Evolutionary conservation across 2,888 invertebrate species (phyloP).

Genomic region (Mycalesis mineus): DNA sequence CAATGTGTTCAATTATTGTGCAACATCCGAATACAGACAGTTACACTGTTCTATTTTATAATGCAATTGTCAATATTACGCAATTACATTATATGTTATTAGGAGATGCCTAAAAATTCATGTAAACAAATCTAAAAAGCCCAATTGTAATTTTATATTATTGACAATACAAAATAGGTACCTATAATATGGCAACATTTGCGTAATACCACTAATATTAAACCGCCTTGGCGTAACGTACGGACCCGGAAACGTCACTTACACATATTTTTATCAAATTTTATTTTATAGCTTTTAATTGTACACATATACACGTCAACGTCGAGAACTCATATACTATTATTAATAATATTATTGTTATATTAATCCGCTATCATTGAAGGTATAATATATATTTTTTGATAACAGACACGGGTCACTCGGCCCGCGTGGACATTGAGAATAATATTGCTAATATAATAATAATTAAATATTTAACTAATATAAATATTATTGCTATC

Average conservation of each 20-base stretch:
- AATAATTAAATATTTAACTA: not conserved
- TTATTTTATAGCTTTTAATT: slow-evolving; percentile 52
- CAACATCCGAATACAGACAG: too few relatives aligned
- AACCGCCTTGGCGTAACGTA: slow-evolving; percentile 23
- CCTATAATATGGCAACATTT: slow-evolving; percentile 11
- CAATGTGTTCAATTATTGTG: too few relatives aligned
- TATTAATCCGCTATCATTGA: slow-evolving; percentile 54
- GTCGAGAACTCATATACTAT: slow-evolving; percentile 49
- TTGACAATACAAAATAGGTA: not conserved
- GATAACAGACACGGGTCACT: slow-evolving; percentile 61
- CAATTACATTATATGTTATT: not conserved
- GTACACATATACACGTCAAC: slow-evolving; percentile 68
- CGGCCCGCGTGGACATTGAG: slow-evolving; percentile 51
- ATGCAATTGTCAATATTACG: not conserved
- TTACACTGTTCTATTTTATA: too few relatives aligned
- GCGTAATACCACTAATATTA: not conserved
- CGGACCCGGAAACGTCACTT: slow-evolving; percentile 41
- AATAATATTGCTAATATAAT: not conserved
- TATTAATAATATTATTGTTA: not conserved
- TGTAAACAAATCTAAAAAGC: not conserved
- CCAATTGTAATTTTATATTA: not conserved
- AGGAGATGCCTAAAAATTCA: not conserved
- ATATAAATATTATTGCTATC: slow-evolving; percentile 4
- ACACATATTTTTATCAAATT: slow-evolving; percentile 49
- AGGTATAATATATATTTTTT: slow-evolving; percentile 56